Evolutionary conservation across 2,113 vertebrate species (phyloP), one percentile per base, ranked within the genome.

Genomic region (Aramus guarauna): DNA sequence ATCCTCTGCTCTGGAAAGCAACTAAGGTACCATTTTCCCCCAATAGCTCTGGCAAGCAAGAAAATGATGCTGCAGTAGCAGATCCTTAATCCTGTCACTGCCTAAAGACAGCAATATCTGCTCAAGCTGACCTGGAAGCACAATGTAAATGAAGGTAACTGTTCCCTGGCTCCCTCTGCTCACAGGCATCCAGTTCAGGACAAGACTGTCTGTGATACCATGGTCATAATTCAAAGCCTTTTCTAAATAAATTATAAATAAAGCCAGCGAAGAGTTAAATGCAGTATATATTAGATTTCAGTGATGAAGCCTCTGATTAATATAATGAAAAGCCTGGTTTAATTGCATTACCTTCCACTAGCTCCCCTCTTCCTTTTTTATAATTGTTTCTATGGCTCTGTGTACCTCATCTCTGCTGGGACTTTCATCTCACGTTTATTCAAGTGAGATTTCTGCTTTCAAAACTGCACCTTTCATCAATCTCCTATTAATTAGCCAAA

Each of bases 401-500:
- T 62, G 72, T 95, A 47, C 88, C 85, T 82, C 72, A 66, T 92
- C 76, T 94, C 92, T 94, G 34, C 20, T 95, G 96, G 93, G 74
- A 95, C 90, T 96, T 92, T 88, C 72, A 79, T 89, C 95, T 93
- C 89, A 92, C 36, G 63, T 98, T 97, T 96, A 96, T 92, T 95
- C 96, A 94, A 98, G 97, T 62, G 96, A 97, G 92, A 98, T 88
- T 96, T 96, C 96, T 97, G 89, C 97, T 98, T 98, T 97, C 90
- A 94, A 96, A 98, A 97, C 92, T 68, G 82, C 96, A 95, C 90
- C 96, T 98, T 97, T 98, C 98, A 98, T 98, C 98, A 98, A 97
- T 98, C 97, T 97, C 90, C 94, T 97, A 98, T 98, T 98, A 98
- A 98, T 99, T 98, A 98, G 98, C 98, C 98, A 98, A 98, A 98